Percentiles rank a stretch among this genome's conserved stretches.
These are phyloP conservation scores for Chrysina gloriosa DNA, from an alignment of 2,888 invertebrate species.

Conservation along the genomic window DNA sequence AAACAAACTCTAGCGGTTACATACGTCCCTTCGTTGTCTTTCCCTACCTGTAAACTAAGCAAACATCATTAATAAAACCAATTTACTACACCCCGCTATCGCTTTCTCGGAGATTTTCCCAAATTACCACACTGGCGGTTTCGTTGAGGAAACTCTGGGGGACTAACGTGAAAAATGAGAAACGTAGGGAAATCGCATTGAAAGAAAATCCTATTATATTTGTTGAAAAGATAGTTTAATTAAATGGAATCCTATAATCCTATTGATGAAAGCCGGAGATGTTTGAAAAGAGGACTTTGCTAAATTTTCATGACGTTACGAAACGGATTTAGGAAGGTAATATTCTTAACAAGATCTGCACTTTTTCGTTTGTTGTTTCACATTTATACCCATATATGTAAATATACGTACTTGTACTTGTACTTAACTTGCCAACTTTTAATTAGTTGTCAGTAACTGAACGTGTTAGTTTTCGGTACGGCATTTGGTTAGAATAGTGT, in stretches of 20 bases:
- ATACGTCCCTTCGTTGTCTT: conserved; percentile 22
- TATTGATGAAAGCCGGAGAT: neutral
- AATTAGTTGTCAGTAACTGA: too few relatives aligned
- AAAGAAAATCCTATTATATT: conserved; percentile 36
- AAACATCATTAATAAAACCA: conserved; percentile 65
- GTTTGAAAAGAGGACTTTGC: neutral
- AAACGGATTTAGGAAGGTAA: neutral
- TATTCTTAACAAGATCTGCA: neutral
- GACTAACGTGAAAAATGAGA: conserved; percentile 31
- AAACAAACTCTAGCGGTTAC: conserved; percentile 10
- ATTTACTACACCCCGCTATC: conserved; percentile 54
- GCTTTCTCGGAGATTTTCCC: conserved; percentile 32
- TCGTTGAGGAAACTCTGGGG: neutral
- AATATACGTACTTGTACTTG: too few relatives aligned
- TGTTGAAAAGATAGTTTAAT: conserved; percentile 33
- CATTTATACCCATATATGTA: too few relatives aligned
- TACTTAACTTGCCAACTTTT: too few relatives aligned
- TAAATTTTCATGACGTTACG: neutral
- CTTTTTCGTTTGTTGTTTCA: too few relatives aligned
- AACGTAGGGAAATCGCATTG: conserved; percentile 33
- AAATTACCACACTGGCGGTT: conserved; percentile 15
- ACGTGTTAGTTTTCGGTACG: too few relatives aligned
- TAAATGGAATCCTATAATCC: conserved; percentile 31
- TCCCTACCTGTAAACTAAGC: conserved; percentile 49
- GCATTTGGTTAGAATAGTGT: too few relatives aligned